Percentiles rank a stretch among this genome's conserved stretches.
phyloP scores from a whole-genome alignment of 2,797 vertebrate species.

The Ambastaia sidthimunki region DNA sequence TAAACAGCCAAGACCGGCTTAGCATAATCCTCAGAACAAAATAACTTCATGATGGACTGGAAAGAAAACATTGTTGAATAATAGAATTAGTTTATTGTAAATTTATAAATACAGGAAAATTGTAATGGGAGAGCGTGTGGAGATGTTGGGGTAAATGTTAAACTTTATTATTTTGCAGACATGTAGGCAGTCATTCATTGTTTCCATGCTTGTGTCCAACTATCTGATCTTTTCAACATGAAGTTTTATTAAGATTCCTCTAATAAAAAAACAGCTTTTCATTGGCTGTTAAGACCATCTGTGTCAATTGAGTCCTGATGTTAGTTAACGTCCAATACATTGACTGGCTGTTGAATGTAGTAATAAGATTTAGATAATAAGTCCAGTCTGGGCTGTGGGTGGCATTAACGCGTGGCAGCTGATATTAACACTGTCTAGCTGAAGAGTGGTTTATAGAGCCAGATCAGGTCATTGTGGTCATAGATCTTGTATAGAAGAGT shows the following conservation, averaged over 20 bases:
- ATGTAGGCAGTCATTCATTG: neutral
- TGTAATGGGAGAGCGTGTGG: neutral
- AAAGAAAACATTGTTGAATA: neutral
- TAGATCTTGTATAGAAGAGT: neutral
- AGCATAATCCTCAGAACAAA: neutral
- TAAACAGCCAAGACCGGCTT: neutral
- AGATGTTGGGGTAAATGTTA: neutral
- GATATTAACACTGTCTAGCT: no score
- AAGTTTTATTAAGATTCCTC: neutral
- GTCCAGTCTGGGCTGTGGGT: neutral
- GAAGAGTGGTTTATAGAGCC: no score
- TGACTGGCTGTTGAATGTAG: neutral
- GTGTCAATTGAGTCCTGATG: neutral
- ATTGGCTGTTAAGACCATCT: neutral
- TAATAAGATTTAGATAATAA: neutral
- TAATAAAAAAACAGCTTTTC: slow-evolving; percentile 15
- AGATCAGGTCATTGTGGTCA: neutral
- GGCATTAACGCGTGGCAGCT: neutral
- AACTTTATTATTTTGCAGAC: neutral
- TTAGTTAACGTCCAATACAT: neutral
- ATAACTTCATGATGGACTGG: neutral
- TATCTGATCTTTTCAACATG: neutral
- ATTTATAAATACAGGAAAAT: neutral
- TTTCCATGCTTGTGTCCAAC: no score
- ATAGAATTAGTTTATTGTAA: neutral